These are phyloP conservation scores for Boulengeromyrus knoepffleri DNA, from an alignment of 2,113 vertebrate genomes.

Conservation along the genomic window DNA sequence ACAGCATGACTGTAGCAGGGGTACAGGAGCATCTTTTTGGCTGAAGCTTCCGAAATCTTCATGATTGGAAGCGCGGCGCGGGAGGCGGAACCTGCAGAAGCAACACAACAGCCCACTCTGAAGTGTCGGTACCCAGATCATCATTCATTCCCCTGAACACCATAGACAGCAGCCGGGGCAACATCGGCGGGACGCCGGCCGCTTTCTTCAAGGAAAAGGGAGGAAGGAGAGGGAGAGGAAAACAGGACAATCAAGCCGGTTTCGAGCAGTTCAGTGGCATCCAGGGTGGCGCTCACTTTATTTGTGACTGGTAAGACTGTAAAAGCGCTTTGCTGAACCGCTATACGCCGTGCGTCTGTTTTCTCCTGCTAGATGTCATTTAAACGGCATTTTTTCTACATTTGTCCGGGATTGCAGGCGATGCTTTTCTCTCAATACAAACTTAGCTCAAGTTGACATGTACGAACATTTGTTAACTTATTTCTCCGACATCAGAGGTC, in stretches of 20 bases:
- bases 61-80: conserved; percentile 38
- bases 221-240: conserved; percentile 26
- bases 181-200: conserved; percentile 10
- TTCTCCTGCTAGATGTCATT: background rate
- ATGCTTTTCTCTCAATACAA: background rate
- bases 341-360: conserved; percentile 15
- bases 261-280: conserved; percentile 49
- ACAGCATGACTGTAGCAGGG: conserved; percentile 24
- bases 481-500: background rate
- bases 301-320: conserved; percentile 45
- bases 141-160: conserved; percentile 29
- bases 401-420: background rate
- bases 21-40: background rate
- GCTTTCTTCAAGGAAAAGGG: conserved; percentile 4
- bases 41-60: background rate
- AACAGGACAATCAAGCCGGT: conserved; percentile 14
- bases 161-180: conserved; percentile 32
- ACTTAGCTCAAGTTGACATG: background rate
- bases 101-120: conserved; percentile 35
- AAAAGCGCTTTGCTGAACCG: background rate
- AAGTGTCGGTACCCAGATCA: conserved; percentile 26
- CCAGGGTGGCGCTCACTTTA: conserved; percentile 30
- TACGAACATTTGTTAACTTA: background rate
- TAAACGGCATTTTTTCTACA: background rate
- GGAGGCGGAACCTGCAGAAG: conserved; percentile 52